Conservation (phyloP, 2,113 vertebrate species). For the Camelus dromedarius region DNA sequence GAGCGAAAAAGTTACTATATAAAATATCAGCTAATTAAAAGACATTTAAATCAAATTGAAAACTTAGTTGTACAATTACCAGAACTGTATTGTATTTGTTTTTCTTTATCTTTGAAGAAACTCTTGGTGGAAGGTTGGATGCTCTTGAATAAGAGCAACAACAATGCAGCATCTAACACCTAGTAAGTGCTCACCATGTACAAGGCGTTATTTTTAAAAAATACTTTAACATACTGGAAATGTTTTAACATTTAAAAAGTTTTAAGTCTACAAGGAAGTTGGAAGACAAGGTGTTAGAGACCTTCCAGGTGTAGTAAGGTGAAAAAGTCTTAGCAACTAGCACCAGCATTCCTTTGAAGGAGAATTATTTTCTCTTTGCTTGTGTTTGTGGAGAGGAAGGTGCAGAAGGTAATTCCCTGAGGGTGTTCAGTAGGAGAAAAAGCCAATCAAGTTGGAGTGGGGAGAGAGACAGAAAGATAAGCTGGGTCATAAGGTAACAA, state of each 20-base stretch:
- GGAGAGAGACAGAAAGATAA: background rate
- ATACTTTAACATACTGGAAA: too few species aligned
- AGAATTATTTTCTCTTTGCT: background rate
- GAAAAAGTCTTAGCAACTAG: background rate
- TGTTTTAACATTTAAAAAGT: background rate
- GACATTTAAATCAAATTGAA: background rate
- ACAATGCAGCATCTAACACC: background rate
- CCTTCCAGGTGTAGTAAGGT: background rate
- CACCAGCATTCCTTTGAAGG: background rate
- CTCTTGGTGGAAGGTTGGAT: background rate
- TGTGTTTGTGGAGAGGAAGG: background rate
- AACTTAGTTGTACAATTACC: background rate
- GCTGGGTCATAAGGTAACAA: background rate
- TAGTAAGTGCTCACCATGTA: background rate
- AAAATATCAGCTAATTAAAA: background rate
- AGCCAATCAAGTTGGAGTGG: too few species aligned
- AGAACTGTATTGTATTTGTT: background rate
- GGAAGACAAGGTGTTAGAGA: background rate
- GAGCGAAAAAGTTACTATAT: background rate
- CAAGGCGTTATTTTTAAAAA: background rate
- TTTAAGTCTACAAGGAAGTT: background rate
- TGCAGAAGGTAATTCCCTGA: background rate
- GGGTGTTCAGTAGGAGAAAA: background rate
- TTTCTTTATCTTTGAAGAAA: slow-evolving; percentile 7
- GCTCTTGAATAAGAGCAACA: background rate